phyloP scores from a whole-genome alignment of 2,113 vertebrate species.

The Embiotoca jacksoni region DNA sequence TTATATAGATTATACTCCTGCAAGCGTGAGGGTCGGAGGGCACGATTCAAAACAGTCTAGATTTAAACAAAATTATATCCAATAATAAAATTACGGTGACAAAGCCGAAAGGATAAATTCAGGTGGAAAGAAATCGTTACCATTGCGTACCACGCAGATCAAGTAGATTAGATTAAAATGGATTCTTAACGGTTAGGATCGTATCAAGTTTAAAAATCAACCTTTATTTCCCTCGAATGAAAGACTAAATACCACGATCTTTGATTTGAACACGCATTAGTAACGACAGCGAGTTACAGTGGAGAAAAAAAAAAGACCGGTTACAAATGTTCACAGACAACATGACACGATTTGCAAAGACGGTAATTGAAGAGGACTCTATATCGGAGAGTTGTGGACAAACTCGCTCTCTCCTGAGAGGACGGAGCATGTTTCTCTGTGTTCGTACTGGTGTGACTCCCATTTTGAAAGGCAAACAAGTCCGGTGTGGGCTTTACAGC shows the following conservation, averaged over 20 bases:
- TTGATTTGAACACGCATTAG: neutral
- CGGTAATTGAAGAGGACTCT: neutral
- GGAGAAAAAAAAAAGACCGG: neutral
- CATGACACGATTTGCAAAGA: neutral
- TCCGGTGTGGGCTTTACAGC: neutral
- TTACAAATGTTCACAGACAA: conserved; percentile 8
- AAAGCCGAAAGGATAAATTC: conserved; percentile 23
- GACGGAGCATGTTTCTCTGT: neutral
- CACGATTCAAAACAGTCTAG: conserved; percentile 28
- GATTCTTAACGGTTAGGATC: conserved; percentile 15
- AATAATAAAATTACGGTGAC: conserved; percentile 14
- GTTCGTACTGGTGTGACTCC: neutral
- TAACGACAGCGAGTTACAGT: neutral
- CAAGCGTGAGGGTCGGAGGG: conserved; percentile 17
- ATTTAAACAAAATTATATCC: conserved; percentile 5
- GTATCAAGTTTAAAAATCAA: conserved; percentile 13
- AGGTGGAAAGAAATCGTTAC: conserved; percentile 21
- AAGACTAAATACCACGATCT: conserved; percentile 6
- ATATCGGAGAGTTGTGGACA: neutral
- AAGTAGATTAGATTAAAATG: conserved; percentile 23
- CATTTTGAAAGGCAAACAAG: conserved; percentile 16
- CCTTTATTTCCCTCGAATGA: conserved; percentile 16
- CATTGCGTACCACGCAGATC: neutral
- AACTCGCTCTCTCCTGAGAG: neutral
- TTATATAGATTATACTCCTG: conserved; percentile 39